Percentiles rank a stretch among this genome's conserved stretches.
phyloP scores from a whole-genome alignment of 35 echinoderm and acorn worm genomes.

The Acanthaster planci region DNA sequence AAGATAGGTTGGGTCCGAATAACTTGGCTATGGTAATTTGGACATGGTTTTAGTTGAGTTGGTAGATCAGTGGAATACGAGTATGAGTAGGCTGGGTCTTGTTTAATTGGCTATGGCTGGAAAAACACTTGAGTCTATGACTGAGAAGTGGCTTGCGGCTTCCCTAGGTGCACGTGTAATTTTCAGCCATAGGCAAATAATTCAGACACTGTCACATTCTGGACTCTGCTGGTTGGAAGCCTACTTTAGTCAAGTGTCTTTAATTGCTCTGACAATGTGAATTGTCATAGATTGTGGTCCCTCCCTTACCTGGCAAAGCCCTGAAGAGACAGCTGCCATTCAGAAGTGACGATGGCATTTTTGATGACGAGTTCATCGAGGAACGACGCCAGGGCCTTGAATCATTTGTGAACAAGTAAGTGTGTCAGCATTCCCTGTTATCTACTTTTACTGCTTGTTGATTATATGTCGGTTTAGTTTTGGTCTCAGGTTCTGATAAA shows the following conservation, averaged over 20 bases:
- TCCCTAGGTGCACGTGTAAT: too few species aligned
- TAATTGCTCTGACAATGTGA: neutral
- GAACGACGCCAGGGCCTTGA: slow-evolving; percentile 78
- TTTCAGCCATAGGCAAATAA: neutral
- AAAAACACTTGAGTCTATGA: too few species aligned
- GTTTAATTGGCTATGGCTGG: too few species aligned
- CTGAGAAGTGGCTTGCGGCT: neutral
- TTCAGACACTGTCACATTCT: neutral
- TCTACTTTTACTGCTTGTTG: too few species aligned
- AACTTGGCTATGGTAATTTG: too few species aligned
- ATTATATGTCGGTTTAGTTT: too few species aligned
- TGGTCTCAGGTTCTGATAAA: too few species aligned
- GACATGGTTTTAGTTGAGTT: too few species aligned
- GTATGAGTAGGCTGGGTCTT: too few species aligned
- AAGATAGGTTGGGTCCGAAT: too few species aligned
- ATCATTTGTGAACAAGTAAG: slow-evolving; percentile 95
- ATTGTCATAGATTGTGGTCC: slow-evolving; percentile 88
- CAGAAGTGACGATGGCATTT: slow-evolving; percentile 92
- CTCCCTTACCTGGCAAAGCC: slow-evolving; percentile 93
- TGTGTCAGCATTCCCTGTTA: neutral
- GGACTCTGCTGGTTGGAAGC: too few species aligned
- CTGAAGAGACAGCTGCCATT: slow-evolving; percentile 85
- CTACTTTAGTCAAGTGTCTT: neutral
- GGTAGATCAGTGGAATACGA: too few species aligned
- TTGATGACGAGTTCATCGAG: slow-evolving; percentile 97